Base-by-base conservation (phyloP, 2,888 invertebrate species). In the Ophioninae sp. region DNA sequence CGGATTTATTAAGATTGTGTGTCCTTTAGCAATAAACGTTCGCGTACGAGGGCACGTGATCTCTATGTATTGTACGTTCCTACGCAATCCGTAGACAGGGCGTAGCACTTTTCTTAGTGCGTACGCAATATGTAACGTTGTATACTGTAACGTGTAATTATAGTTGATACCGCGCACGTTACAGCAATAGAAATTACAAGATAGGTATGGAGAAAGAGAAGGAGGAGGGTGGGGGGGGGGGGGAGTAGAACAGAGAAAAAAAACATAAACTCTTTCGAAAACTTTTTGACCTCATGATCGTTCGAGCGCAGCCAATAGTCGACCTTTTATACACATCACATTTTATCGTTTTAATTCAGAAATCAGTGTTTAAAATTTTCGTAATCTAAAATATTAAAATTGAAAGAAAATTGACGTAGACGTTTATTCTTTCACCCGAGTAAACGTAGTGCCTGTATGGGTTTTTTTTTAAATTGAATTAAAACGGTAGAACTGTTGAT, bases 111-210 rank as follows among this genome's bases (percentile, higher is more conserved):
- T 50, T 82, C 84, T 69, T 76, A 76, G 69, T 65, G 74, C 78
- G 70, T 82, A 85, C 85, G 85, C 85, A 85, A 84, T 80, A 69
- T 76, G 56, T 50, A 68, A 62, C 78, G 74, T 69, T 61, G 70
- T 79, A 79, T 61, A 37, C 73, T 79, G 30, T 83, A 89, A 88
- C 87, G 83, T 88, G 87, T 87, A 89, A 89, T 89, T 89, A 89
- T 84, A 85, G 70, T 85, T 84, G 86, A 82, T 86, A 83, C 68
- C 62, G 85, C 69, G 75, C 85, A 80, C 85, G 88, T 87, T 87
- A 87, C 85, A 86, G 74, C 83, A 83, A 80, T 85, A 84, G 75
- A 75, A 79, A 72, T 73, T 77, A 82, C 77, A 76, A 79, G 75
- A 74, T n/a, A 74, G 61, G 50, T 41, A 67, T 62, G 56, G 50